Conservation (phyloP, 2,888 invertebrate genomes). For the Aromia moschata region DNA sequence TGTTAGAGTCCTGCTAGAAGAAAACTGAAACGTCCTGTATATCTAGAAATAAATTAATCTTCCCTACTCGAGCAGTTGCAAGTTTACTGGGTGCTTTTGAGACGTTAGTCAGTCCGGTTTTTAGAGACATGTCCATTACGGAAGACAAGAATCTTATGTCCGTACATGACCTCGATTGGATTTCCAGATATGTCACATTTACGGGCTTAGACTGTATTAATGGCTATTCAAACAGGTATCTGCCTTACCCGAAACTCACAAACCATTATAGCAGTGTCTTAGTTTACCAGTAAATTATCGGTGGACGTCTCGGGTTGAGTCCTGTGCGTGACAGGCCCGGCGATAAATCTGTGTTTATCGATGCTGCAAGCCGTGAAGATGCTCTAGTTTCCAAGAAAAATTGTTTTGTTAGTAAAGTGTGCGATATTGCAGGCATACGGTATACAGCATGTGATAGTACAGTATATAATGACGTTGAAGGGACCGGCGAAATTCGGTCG, state of each 20-base stretch:
- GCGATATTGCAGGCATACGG: too few relatives aligned
- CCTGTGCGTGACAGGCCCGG: constrained; percentile 12
- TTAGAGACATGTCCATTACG: constrained; percentile 39
- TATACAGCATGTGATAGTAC: too few relatives aligned
- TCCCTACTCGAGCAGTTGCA: constrained; percentile 28
- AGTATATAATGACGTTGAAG: too few relatives aligned
- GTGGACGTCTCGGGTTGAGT: constrained; percentile 5
- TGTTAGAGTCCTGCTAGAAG: too few relatives aligned
- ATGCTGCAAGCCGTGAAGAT: constrained; percentile 15
- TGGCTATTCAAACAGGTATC: constrained; percentile 26
- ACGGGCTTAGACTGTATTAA: constrained; percentile 35
- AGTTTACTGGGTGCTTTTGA: constrained; percentile 26
- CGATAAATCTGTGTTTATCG: constrained; percentile 26
- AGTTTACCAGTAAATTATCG: constrained; percentile 27
- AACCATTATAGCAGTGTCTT: constrained; percentile 26
- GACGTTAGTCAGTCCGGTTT: constrained; percentile 34
- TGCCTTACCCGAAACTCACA: constrained; percentile 11
- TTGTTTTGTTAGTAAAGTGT: too few relatives aligned
- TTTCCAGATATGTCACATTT: constrained; percentile 40
- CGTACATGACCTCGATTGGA: constrained; percentile 34
- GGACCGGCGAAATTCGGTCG: too few relatives aligned
- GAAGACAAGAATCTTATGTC: constrained; percentile 28
- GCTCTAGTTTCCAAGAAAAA: constrained; percentile 3
- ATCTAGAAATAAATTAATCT: constrained; percentile 31
- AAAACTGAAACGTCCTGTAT: too few relatives aligned